Percentiles rank a stretch among this genome's conserved stretches.
These are phyloP conservation scores for Schizaphis graminum DNA, from an alignment of 2,888 invertebrate genomes.

Conservation along the genomic window DNA sequence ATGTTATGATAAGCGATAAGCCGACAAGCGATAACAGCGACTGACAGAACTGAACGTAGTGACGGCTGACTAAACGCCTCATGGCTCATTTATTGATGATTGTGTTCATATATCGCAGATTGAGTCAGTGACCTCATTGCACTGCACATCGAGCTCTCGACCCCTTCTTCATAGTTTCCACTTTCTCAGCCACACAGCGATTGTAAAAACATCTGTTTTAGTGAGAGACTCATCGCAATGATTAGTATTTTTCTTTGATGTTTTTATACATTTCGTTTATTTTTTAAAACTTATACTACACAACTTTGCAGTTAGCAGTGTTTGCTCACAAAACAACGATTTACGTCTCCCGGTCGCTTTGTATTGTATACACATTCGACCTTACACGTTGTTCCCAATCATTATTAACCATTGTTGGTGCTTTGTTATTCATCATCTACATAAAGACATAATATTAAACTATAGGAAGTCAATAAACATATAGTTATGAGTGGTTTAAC, in stretches of 20 bases:
- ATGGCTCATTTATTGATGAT: not conserved
- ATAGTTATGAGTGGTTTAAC: constrained; percentile 56
- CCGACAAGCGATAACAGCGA: not conserved
- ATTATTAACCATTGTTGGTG: not conserved
- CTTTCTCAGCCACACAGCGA: not conserved
- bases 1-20: not conserved
- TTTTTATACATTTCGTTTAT: constrained; percentile 5
- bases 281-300: not conserved
- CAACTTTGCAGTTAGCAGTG: not conserved
- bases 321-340: not conserved
- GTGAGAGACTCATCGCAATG: not conserved
- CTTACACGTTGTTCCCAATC: not conserved
- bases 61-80: not conserved
- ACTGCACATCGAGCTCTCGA: not conserved
- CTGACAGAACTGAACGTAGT: constrained; percentile 20
- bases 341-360: not conserved
- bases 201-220: constrained; percentile 51
- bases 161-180: not conserved
- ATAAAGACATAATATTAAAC: not conserved
- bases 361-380: not conserved
- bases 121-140: constrained; percentile 50
- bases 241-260: constrained; percentile 15
- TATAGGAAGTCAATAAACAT: not conserved
- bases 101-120: not conserved
- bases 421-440: not conserved